Evolutionary conservation across 2,888 invertebrate species (phyloP).

Genomic region (Ethmia dodecea): DNA sequence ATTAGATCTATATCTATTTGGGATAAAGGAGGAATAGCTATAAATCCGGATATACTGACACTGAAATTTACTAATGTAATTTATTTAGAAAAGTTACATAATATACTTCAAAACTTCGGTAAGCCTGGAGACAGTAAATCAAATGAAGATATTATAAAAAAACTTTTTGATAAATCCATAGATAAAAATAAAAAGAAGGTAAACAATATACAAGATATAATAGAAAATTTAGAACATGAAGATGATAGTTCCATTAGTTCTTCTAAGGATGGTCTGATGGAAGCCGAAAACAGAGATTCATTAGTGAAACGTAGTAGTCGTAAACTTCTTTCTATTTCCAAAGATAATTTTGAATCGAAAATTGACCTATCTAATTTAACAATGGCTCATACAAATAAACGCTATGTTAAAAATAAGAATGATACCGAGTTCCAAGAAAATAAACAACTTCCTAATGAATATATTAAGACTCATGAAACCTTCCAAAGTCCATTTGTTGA

Average conservation of each 20-base stretch:
- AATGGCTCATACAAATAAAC: too few relatives aligned
- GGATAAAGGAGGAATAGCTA: constrained; percentile 62
- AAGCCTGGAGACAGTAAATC: constrained; percentile 16
- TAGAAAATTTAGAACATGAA: constrained; percentile 46
- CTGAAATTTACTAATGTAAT: constrained; percentile 35
- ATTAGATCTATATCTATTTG: constrained; percentile 53
- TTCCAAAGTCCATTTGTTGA: too few relatives aligned
- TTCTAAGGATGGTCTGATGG: constrained; percentile 35
- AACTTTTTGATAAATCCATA: constrained; percentile 6
- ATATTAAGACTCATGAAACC: too few relatives aligned
- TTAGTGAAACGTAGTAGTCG: neutral
- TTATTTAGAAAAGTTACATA: constrained; percentile 45
- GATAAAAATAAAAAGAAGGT: constrained; percentile 30
- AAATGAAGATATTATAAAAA: constrained; percentile 13
- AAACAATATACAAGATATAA: constrained; percentile 64
- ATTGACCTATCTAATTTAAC: too few relatives aligned
- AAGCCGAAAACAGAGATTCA: constrained; percentile 35
- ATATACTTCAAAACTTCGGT: constrained; percentile 36
- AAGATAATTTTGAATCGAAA: too few relatives aligned
- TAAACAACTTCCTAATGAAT: too few relatives aligned
- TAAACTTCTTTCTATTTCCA: neutral
- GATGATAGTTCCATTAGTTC: constrained; percentile 21
- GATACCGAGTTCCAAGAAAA: too few relatives aligned
- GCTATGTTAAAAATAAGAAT: too few relatives aligned
- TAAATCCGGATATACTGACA: constrained; percentile 51